phyloP scores from a whole-genome alignment of 2,113 vertebrate genomes.

The Stegostoma tigrinum region DNA sequence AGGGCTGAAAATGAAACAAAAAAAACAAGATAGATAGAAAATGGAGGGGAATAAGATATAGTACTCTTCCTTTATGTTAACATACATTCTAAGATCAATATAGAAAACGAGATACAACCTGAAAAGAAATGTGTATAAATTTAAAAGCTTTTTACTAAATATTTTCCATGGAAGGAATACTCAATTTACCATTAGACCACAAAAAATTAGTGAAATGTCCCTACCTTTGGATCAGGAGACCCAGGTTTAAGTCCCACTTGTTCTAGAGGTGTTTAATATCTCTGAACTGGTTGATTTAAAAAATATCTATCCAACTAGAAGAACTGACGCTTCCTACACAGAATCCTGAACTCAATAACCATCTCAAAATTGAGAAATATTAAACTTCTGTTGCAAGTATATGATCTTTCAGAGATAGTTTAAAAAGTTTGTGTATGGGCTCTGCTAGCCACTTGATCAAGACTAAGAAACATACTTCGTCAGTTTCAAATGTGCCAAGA shows the following conservation, averaged over 20 bases:
- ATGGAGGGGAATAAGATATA: no score
- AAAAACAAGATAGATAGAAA: neutral
- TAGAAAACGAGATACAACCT: no score
- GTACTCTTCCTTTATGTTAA: neutral
- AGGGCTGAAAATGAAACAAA: constrained; percentile 57
- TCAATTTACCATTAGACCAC: no score
- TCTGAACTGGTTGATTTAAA: neutral
- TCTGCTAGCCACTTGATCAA: neutral
- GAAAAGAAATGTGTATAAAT: no score
- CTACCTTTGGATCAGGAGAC: no score
- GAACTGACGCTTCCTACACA: neutral
- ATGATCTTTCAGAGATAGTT: neutral
- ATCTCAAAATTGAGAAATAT: neutral
- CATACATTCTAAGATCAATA: neutral
- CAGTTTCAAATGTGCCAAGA: neutral
- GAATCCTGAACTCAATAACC: neutral
- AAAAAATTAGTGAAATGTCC: no score
- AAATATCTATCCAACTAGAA: neutral
- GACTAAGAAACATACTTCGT: neutral
- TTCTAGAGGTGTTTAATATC: no score
- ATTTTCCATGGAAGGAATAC: no score
- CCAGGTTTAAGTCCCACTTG: no score
- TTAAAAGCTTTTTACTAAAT: no score
- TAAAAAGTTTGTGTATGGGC: neutral
- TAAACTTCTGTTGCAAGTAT: neutral